Evolutionary conservation across 2,888 invertebrate genomes (phyloP), one percentile per base, ranked within the genome.

Genomic region (Brachypterus glaber): DNA sequence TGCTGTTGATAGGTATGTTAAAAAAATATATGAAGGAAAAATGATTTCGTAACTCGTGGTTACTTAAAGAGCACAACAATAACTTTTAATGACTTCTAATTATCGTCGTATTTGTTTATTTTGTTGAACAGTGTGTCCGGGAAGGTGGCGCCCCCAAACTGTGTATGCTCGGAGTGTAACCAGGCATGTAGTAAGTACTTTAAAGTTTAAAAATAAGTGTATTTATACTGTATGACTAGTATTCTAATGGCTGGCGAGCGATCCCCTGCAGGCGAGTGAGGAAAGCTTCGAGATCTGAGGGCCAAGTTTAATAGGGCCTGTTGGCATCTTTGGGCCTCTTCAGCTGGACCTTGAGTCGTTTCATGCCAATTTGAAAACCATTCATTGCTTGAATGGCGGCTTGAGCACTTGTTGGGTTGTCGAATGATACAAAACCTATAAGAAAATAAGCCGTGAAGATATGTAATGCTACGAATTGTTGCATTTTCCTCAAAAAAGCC

Each of bases 291-390:
- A 48, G 45, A 44, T 48, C 46, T 47, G 47, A 43, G 46, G 55
- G 71, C 71, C 70, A 72, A 72, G 76, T 85, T 84, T 90, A 96
- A 82, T 96, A 96, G 67, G 95, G 95, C 75, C 92, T 82, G 72
- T 85, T 91, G 65, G 92, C 91, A 70, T 95, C 93, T 76, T 95
- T 95, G 70, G 96, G 96, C 75, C 96, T 79, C 73, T 97, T 97
- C 72, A 97, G 81, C 74, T 97, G 96, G 62, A 97, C 97, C 77
- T 98, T 97, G 67, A 97, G 86, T 65, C 97, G 82, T 76, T 98
- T 98, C 96, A 97, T 97, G 63, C 97, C 97, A 69, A 97, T 97
- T 74, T 97, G 97, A 74, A 97, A 98, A 66, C 97, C 97, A 72
- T 98, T 98, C 97, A 98, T 98, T 59, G 97, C 88, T 70, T 96